A percentile compares a stretch with the other conserved stretches of the same genome.
phyloP scores from a whole-genome alignment of 2,113 vertebrate genomes.

The Mesembrinibis cayennensis region DNA sequence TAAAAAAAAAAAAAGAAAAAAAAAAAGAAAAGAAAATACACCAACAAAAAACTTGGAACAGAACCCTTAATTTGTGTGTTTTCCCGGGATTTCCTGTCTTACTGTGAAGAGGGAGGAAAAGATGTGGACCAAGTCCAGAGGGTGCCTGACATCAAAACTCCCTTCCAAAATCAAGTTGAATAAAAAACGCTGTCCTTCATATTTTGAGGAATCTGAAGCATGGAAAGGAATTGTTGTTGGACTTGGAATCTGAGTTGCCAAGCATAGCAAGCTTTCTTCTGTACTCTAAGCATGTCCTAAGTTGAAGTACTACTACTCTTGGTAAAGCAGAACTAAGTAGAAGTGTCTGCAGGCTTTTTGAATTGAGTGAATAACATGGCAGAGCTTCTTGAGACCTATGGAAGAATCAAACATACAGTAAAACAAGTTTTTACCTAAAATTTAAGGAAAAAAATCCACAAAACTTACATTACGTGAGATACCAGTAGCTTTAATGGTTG shows the following conservation, averaged over 20 bases:
- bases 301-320: not conserved
- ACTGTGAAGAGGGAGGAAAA: not conserved
- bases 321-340: not conserved
- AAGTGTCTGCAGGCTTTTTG: not conserved
- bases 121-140: not conserved
- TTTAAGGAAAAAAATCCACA: not conserved
- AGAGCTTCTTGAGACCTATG: not conserved
- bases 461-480: accelerated
- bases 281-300: not conserved
- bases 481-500: not conserved
- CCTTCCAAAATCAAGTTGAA: not conserved
- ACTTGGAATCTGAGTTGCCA: not conserved
- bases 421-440: not conserved
- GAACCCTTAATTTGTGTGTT: too few species aligned
- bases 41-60: not conserved
- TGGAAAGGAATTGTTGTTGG: not conserved
- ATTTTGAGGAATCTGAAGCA: not conserved
- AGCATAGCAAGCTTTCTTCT: not conserved
- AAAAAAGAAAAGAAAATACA: too few species aligned
- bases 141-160: not conserved
- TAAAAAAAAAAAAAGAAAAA: not conserved
- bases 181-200: not conserved
- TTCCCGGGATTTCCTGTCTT: not conserved
- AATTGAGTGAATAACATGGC: not conserved
- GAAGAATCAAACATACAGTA: not conserved